These are phyloP conservation scores for Protobothrops flavoviridis DNA, from an alignment of 2,113 vertebrate genomes.

Conservation along the genomic window DNA sequence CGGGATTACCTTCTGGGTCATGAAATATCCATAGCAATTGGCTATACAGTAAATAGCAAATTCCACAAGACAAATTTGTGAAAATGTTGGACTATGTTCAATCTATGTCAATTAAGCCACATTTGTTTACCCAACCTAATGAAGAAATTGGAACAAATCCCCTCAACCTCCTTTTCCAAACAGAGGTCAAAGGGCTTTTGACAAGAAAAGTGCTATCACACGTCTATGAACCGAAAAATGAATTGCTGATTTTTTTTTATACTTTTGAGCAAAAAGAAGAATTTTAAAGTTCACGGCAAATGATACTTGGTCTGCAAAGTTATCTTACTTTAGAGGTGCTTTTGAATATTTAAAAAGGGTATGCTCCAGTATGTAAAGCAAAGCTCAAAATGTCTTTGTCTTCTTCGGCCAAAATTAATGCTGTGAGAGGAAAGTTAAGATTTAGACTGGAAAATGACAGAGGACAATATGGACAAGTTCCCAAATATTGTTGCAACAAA, in stretches of 20 bases:
- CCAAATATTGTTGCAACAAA: neutral
- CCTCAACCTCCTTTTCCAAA: neutral
- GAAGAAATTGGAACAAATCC: neutral
- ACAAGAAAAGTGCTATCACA: neutral
- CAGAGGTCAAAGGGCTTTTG: neutral
- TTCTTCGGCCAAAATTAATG: neutral
- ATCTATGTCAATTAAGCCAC: neutral
- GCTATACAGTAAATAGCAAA: neutral
- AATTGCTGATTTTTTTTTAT: neutral
- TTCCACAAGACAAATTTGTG: neutral
- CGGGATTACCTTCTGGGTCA: neutral
- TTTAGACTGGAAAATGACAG: neutral
- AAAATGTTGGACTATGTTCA: neutral
- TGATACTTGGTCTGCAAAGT: neutral
- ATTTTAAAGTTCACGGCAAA: neutral
- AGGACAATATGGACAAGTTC: neutral
- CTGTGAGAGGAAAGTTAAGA: neutral
- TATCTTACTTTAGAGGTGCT: neutral
- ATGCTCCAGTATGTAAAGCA: neutral
- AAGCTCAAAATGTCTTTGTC: neutral
- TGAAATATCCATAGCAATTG: neutral
- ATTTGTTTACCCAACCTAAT: neutral
- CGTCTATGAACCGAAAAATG: neutral
- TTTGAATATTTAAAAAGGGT: neutral
- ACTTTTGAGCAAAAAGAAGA: neutral